These are phyloP conservation scores for Cephus sareptanus DNA, from an alignment of 2,888 invertebrate species.

Conservation along the genomic window DNA sequence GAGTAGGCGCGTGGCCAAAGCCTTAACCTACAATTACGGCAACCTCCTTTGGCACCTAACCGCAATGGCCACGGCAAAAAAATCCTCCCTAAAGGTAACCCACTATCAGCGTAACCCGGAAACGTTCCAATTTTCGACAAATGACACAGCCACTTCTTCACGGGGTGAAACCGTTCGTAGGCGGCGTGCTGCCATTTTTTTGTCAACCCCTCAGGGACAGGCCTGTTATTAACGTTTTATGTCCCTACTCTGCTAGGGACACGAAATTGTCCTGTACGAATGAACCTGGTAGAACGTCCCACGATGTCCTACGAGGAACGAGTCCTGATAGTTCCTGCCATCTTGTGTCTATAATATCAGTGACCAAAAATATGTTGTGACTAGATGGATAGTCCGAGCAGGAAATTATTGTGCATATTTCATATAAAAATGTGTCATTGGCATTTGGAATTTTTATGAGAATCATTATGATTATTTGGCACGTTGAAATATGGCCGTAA, in stretches of 20 bases:
- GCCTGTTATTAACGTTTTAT: slow-evolving; percentile 46
- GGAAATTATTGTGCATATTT: neutral
- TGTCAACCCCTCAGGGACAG: slow-evolving; percentile 28
- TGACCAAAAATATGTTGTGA: neutral
- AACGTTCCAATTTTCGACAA: slow-evolving; percentile 46
- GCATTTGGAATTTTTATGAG: neutral
- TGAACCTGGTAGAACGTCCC: neutral
- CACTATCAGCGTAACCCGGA: slow-evolving; percentile 26
- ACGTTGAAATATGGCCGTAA: neutral
- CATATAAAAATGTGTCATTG: neutral
- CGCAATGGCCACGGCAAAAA: neutral
- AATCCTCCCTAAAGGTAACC: slow-evolving; percentile 1
- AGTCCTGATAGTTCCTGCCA: neutral
- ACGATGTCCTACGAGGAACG: neutral
- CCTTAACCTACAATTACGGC: slow-evolving; percentile 32
- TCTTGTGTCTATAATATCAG: neutral
- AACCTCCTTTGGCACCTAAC: slow-evolving; percentile 8
- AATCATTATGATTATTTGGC: neutral
- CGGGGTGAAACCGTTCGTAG: neutral
- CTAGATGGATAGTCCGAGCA: neutral
- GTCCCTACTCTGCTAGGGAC: slow-evolving; percentile 35
- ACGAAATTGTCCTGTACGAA: slow-evolving; percentile 35
- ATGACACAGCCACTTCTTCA: slow-evolving; percentile 23
- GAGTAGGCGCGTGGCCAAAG: slow-evolving; percentile 22
- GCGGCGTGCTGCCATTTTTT: slow-evolving; percentile 33